phyloP scores from a whole-genome alignment of 2,113 vertebrate species.

The Plecotus auritus region DNA sequence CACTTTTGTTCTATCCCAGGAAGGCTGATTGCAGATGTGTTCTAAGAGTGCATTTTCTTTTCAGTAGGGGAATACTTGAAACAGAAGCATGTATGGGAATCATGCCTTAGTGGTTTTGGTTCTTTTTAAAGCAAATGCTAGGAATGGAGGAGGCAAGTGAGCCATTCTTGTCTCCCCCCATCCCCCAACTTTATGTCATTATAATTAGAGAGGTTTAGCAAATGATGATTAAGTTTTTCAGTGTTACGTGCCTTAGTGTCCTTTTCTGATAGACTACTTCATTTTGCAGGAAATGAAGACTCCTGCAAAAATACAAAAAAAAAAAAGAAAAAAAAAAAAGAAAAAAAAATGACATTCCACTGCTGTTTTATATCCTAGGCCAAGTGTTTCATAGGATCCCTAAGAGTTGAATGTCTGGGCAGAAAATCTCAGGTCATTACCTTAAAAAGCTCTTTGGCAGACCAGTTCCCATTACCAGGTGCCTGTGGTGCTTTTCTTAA shows the following conservation, averaged over 20 bases:
- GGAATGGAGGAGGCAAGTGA: neutral
- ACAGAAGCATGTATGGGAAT: neutral
- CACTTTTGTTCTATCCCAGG: neutral
- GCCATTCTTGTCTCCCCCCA: neutral
- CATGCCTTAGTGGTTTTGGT: neutral
- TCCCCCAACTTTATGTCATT: neutral
- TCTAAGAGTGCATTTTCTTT: neutral
- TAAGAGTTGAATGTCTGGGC: conserved; percentile 59
- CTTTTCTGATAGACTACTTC: conserved; percentile 1
- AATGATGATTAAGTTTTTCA: neutral
- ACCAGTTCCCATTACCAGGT: conserved; percentile 42
- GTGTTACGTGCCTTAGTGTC: neutral
- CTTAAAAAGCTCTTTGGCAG: conserved; percentile 67
- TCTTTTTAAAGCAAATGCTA: conserved; percentile 16
- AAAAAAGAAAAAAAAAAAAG: neutral
- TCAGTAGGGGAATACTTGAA: neutral
- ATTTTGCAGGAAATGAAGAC: neutral
- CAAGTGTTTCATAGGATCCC: conserved; percentile 35
- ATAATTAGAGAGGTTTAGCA: neutral
- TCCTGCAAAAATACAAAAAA: neutral
- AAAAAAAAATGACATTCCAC: neutral
- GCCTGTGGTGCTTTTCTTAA: conserved; percentile 59
- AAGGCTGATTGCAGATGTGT: neutral
- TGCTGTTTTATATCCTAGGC: conserved; percentile 37
- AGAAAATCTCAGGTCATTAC: conserved; percentile 64